Base-by-base conservation (phyloP, 2,113 vertebrate genomes). In the Caranx melampygus region DNA sequence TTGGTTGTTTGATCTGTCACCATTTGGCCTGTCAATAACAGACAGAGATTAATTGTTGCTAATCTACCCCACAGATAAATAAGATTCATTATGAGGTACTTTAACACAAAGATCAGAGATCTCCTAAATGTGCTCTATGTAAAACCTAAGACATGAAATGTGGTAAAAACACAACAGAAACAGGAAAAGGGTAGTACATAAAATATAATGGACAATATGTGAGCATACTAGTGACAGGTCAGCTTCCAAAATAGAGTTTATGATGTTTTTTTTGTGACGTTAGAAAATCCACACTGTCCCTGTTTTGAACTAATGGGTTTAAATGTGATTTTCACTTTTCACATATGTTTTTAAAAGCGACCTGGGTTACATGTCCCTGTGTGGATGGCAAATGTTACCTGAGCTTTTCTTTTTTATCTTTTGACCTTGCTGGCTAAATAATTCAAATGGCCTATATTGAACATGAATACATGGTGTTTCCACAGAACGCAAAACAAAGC, bases 1-100 rank as follows among this genome's bases (percentile, higher is more conserved):
- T 54, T 6, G 37, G 26, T 51, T 72, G 11, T 64, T 77, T 76
- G 51, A 71, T 64, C 37, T 6, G 49, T 68, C 20, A 26, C 60
- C 51, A 55, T 33, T 40, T 42, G 21, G 40, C 2, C 3, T 31
- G 6, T 58, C 33, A 20, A 44, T 55, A 57, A 45, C 15, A 45
- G 31, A 35, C 60, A 51, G 1, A 26, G 40, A 40, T 49, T 66
- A 13, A 60, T 67, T 66, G 4, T 31, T 74, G 20, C 74, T 55
- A 13, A 69, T 76, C 45, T 33, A n/a, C 60, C 18, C 31, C 5
- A 70, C 20, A 16, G 18, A 58, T 62, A 59, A 33, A 37, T 26
- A 1, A 7, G 10, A 69, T 72, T 33, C 0, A 70, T 13, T 51
- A 7, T 26, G 18, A 21, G 0, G 47, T 59, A 37, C 3, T 26